These are phyloP conservation scores for Gorsachius magnificus DNA, from an alignment of 2,797 vertebrate species.

Conservation along the genomic window DNA sequence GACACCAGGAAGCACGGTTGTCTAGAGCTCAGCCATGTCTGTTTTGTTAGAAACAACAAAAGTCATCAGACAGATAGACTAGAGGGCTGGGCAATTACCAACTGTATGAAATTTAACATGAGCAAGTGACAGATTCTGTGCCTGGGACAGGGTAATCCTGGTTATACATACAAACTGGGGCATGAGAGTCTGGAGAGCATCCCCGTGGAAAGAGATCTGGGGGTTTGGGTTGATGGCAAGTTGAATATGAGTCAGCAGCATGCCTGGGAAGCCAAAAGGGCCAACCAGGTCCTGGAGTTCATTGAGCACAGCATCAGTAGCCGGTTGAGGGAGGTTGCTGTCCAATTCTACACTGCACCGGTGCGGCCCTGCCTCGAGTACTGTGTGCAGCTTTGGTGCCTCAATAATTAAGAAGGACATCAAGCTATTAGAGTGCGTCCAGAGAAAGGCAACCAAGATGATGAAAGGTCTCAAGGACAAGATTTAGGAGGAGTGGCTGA, in stretches of 20 bases:
- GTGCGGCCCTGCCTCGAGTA: rapidly evolving
- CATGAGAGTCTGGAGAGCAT: not conserved
- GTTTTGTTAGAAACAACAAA: not conserved
- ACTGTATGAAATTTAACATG: not conserved
- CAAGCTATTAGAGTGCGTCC: rapidly evolving
- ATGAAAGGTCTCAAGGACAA: not conserved
- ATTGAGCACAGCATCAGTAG: not conserved
- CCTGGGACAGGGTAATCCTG: not conserved
- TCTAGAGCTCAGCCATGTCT: not conserved
- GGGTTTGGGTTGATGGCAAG: not conserved
- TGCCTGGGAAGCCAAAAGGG: not conserved
- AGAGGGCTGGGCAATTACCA: not conserved
- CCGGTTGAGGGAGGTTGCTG: rapidly evolving
- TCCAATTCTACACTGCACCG: not conserved
- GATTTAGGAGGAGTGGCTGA: rapidly evolving
- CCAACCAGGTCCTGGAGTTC: rapidly evolving
- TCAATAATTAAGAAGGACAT: not conserved
- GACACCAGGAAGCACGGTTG: not conserved
- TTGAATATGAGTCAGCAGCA: not conserved
- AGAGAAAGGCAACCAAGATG: not conserved
- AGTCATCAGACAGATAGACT: not conserved
- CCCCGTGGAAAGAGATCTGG: not conserved
- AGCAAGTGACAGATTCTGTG: not conserved
- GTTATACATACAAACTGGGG: not conserved
- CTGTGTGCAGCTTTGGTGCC: not conserved